Evolutionary conservation across 2,113 vertebrate species (phyloP).

Genomic region (Trogon melanurus): DNA sequence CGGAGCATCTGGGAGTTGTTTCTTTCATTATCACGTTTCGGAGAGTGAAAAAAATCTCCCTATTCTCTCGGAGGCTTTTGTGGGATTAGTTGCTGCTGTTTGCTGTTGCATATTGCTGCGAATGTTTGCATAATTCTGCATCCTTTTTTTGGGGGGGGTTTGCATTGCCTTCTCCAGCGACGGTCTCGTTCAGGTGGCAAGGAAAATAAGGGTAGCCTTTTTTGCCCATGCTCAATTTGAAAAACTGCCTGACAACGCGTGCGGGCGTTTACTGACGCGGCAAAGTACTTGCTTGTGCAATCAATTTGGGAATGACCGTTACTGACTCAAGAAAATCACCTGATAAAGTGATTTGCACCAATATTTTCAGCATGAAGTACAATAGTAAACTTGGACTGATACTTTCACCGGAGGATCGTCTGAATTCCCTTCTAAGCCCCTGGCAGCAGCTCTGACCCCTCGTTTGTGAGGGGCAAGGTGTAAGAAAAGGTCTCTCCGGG

Average conservation of each 20-base stretch:
- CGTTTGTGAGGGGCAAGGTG: background rate
- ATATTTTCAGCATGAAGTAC: background rate
- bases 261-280: background rate
- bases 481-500: background rate
- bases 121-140: background rate
- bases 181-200: background rate
- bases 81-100: conserved; percentile 55
- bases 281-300: background rate
- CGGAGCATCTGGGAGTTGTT: conserved; percentile 42
- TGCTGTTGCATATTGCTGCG: background rate
- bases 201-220: background rate
- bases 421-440: background rate
- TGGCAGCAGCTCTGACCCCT: background rate
- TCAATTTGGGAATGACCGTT: background rate
- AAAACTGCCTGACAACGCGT: background rate
- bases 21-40: conserved; percentile 28
- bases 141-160: background rate
- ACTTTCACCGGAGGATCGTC: background rate
- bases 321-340: background rate
- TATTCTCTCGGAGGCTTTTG: background rate
- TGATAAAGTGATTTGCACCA: background rate
- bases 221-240: background rate
- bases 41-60: conserved; percentile 40
- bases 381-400: background rate
- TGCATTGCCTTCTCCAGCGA: background rate